Conservation (phyloP, 2,113 vertebrate genomes). For the Madoqua kirkii region DNA sequence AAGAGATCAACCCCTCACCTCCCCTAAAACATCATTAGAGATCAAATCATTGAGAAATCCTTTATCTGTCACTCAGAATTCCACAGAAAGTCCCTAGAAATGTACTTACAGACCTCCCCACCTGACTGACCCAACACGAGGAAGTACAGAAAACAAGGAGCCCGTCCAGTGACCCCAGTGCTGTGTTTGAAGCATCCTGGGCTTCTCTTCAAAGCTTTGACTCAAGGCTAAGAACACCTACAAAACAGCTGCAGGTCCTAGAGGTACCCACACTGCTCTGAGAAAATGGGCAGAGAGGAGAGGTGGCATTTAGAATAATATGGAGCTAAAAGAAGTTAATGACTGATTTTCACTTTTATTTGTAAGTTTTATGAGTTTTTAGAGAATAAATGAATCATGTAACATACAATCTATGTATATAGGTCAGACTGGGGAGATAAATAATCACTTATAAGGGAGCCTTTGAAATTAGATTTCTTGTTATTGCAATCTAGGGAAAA, state of each 20-base stretch:
- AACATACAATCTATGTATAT: too few species aligned
- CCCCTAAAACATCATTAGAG: slow-evolving; percentile 86
- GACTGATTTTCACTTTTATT: neutral
- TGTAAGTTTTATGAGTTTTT: neutral
- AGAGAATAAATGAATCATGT: neutral
- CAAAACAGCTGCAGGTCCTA: neutral
- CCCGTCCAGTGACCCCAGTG: slow-evolving; percentile 14
- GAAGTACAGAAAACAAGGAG: slow-evolving; percentile 81
- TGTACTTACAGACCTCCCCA: slow-evolving; percentile 82
- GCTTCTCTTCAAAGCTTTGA: slow-evolving; percentile 80
- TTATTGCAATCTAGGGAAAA: neutral
- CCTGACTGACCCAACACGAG: slow-evolving; percentile 77
- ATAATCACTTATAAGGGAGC: neutral
- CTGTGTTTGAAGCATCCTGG: slow-evolving; percentile 86
- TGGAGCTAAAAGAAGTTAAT: neutral
- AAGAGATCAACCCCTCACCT: slow-evolving; percentile 83
- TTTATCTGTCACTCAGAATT: slow-evolving; percentile 85
- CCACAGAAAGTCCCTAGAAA: slow-evolving; percentile 79
- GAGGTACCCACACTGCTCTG: rapidly evolving
- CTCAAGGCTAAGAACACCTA: rapidly evolving
- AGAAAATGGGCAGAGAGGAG: neutral
- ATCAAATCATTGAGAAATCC: slow-evolving; percentile 87
- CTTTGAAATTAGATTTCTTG: neutral
- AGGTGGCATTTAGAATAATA: rapidly evolving
- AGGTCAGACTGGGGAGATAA: neutral